These are phyloP conservation scores for Muntiacus muntjak DNA, from an alignment of 2,113 vertebrate species.

Conservation along the genomic window DNA sequence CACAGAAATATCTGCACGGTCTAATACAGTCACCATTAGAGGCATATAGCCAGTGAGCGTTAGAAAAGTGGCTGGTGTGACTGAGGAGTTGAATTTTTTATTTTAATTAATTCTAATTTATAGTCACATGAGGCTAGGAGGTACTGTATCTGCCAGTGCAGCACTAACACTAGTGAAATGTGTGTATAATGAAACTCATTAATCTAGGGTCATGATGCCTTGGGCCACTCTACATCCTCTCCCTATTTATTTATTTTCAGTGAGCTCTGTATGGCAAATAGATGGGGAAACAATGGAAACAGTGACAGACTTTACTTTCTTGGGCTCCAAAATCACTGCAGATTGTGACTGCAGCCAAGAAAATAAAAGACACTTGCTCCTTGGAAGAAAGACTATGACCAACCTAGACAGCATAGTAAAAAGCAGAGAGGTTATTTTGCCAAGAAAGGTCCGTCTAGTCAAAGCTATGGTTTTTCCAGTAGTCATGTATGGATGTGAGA, in stretches of 20 bases:
- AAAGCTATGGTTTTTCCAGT: neutral
- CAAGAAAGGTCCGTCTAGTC: neutral
- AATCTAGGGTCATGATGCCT: neutral
- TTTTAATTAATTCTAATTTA: slow-evolving; percentile 9
- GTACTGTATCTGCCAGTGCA: neutral
- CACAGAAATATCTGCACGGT: neutral
- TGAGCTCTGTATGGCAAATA: neutral
- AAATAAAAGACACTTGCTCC: neutral
- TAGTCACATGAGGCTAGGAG: neutral
- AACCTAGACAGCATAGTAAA: neutral
- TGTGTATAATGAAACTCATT: neutral
- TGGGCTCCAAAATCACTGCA: neutral
- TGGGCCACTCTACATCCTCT: neutral
- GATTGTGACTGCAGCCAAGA: neutral
- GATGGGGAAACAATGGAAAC: neutral
- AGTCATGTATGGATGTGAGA: neutral
- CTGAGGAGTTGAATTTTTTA: neutral
- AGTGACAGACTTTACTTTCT: neutral
- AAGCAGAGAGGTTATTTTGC: neutral
- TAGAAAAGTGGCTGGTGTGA: neutral
- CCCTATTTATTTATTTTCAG: neutral
- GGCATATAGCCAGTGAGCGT: neutral
- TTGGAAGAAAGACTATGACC: neutral
- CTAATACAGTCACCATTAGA: neutral
- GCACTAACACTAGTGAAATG: neutral